Evolutionary conservation across 1,140 invertebrate genomes (phyloP).

Genomic region (Sminthurides bifidus): DNA sequence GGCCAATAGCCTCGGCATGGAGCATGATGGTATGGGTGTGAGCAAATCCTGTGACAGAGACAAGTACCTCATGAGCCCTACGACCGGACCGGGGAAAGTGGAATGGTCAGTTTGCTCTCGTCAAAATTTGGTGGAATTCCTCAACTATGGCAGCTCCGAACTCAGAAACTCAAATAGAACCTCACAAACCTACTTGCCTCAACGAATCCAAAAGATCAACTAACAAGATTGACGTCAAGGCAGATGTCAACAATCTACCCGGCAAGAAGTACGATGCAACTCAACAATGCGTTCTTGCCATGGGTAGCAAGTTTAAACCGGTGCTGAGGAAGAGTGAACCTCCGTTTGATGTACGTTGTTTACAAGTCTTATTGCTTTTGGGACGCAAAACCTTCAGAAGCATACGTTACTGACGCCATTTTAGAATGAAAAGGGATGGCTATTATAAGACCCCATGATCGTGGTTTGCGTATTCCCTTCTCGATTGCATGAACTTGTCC

Average conservation of each 20-base stretch:
- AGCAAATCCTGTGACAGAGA: conserved; percentile 33
- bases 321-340: conserved; percentile 12
- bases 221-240: conserved; percentile 9
- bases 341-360: conserved; percentile 22
- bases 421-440: too few relatives aligned
- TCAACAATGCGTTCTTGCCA: conserved; percentile 19
- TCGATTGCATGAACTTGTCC: too few relatives aligned
- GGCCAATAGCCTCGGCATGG: conserved; percentile 37
- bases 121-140: conserved; percentile 35
- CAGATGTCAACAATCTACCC: conserved; percentile 16
- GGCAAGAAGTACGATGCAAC: conserved; percentile 27
- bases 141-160: conserved; percentile 29
- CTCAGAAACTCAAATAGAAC: conserved; percentile 4
- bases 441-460: too few relatives aligned
- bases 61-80: conserved; percentile 36
- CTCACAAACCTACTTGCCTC: conserved; percentile 18
- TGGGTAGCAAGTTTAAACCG: conserved; percentile 19
- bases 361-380: neutral
- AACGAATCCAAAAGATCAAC: neutral
- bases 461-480: too few relatives aligned
- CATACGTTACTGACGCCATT: too few relatives aligned
- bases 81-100: conserved; percentile 36
- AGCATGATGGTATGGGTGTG: conserved; percentile 36
- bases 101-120: conserved; percentile 35
- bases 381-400: neutral